These are phyloP conservation scores for Narcine bancroftii DNA, from an alignment of 2,113 vertebrate genomes.

Conservation along the genomic window DNA sequence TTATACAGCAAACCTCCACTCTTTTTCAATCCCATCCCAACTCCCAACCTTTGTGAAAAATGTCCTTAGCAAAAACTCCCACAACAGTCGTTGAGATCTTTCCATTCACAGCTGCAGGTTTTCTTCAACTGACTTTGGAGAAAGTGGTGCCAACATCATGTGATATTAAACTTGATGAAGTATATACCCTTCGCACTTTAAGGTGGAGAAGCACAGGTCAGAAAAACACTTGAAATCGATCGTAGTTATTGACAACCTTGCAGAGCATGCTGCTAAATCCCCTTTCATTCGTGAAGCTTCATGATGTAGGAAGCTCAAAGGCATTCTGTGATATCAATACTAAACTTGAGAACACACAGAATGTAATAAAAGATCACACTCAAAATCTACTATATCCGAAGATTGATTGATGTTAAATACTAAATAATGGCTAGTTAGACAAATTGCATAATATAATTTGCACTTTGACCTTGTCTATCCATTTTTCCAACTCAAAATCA, in stretches of 20 bases:
- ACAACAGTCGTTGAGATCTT: neutral
- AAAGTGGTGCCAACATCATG: neutral
- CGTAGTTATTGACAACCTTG: neutral
- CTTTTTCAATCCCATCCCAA: neutral
- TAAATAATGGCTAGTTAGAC: neutral
- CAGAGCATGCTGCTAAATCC: neutral
- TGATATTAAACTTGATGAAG: constrained; percentile 34
- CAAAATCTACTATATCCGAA: neutral
- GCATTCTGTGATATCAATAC: neutral
- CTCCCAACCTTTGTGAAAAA: neutral
- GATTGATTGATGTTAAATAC: neutral
- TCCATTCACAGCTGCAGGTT: neutral
- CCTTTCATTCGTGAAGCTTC: neutral
- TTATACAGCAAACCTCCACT: neutral
- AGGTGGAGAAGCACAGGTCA: constrained; percentile 9
- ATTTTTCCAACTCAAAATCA: neutral
- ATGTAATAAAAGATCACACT: neutral
- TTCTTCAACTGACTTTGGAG: neutral
- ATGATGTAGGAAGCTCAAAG: neutral
- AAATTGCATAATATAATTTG: neutral
- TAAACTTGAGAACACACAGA: neutral
- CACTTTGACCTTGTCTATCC: neutral
- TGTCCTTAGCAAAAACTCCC: neutral
- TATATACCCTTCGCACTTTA: constrained; percentile 12
- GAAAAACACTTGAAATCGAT: neutral